Evolutionary conservation across 1,140 invertebrate genomes (phyloP).

Genomic region (Rhagoletis pomonella): DNA sequence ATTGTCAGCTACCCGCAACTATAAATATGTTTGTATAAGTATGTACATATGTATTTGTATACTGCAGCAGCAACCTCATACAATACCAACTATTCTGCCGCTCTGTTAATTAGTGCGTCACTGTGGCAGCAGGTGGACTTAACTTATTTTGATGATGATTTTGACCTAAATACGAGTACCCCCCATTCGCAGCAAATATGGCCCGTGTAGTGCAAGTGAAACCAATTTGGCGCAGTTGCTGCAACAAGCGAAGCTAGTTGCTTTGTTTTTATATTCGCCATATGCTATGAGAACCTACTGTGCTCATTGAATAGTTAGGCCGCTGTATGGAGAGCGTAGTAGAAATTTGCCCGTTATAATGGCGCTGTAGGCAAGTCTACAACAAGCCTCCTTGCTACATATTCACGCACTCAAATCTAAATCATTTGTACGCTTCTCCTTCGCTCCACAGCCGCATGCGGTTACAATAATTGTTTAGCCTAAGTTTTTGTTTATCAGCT

Average conservation of each 20-base stretch:
- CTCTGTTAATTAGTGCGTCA: slow-evolving; percentile 43
- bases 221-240: slow-evolving; percentile 18
- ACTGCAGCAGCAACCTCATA: neutral
- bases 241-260: neutral
- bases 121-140: slow-evolving; percentile 45
- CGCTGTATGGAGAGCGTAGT: neutral
- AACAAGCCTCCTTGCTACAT: neutral
- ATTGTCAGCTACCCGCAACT: neutral
- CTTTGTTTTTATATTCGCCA: neutral
- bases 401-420: neutral
- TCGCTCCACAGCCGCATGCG: too few species aligned
- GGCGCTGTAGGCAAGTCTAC: neutral
- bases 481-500: neutral
- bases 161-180: slow-evolving; percentile 5
- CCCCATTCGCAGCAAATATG: neutral
- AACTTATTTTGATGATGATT: slow-evolving; percentile 53
- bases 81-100: neutral
- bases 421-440: too few species aligned
- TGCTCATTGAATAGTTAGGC: slow-evolving; percentile 15
- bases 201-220: neutral
- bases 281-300: neutral
- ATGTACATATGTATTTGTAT: too few species aligned
- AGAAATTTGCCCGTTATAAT: neutral
- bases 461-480: neutral
- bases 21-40: neutral